Evolutionary conservation across 2,113 vertebrate species (phyloP).

Genomic region (Datnioides undecimradiatus): DNA sequence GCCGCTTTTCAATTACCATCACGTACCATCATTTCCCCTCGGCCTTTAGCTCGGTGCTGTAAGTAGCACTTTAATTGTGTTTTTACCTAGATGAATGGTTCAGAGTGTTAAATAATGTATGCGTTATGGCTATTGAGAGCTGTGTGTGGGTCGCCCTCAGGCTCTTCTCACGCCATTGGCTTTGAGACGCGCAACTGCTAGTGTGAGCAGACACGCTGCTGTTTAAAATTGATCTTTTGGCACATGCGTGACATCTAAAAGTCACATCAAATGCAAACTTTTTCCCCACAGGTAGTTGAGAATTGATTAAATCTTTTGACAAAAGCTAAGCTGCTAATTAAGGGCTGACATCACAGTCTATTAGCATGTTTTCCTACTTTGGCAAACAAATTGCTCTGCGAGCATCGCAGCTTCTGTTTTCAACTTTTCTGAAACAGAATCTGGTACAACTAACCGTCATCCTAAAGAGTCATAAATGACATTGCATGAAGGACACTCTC

Average conservation of each 20-base stretch:
- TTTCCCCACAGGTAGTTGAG: conserved; percentile 27
- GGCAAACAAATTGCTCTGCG: background rate
- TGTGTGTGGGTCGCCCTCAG: conserved; percentile 44
- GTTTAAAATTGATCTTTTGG: conserved; percentile 42
- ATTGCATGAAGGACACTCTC: conserved; percentile 16
- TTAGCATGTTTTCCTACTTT: background rate
- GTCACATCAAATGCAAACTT: conserved; percentile 18
- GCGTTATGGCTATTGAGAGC: conserved; percentile 63
- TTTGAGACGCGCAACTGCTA: conserved; percentile 50
- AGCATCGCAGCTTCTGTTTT: background rate
- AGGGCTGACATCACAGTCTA: background rate
- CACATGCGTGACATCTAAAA: conserved; percentile 4
- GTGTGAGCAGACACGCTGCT: background rate
- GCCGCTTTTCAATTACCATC: conserved; percentile 70
- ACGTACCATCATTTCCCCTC: conserved; percentile 59
- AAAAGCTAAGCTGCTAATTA: background rate
- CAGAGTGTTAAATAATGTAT: conserved; percentile 79
- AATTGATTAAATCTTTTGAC: background rate
- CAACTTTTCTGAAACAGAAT: background rate
- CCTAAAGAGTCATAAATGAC: conserved; percentile 14
- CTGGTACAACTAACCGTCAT: background rate
- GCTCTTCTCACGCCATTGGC: conserved; percentile 64
- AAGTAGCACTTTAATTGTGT: conserved; percentile 73
- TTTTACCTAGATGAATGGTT: conserved; percentile 76
- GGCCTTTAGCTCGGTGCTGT: conserved; percentile 55